phyloP scores from a whole-genome alignment of 2,113 vertebrate species.

The Pterophyllum scalare region DNA sequence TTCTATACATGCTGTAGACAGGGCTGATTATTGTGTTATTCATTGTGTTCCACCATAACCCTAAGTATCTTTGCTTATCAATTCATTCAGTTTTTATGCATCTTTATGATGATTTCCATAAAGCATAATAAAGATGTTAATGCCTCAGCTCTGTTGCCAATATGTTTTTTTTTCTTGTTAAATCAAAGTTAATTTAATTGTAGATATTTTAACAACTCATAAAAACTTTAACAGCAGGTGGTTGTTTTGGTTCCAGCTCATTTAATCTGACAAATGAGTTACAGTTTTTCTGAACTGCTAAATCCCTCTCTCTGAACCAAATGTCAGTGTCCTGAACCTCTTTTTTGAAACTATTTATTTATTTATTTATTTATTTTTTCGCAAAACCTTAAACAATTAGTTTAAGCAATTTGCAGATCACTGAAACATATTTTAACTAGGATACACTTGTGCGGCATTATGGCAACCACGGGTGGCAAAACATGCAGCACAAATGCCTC shows the following conservation, averaged over 20 bases:
- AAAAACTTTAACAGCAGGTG: background rate
- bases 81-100: background rate
- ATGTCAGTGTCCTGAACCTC: background rate
- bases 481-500: background rate
- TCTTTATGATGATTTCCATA: background rate
- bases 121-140: background rate
- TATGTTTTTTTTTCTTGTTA: background rate
- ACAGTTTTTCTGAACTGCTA: background rate
- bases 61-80: background rate
- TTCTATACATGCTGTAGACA: background rate
- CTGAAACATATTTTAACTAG: background rate
- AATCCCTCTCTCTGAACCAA: background rate
- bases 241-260: background rate
- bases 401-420: background rate
- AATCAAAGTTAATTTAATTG: background rate
- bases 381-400: background rate
- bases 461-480: background rate
- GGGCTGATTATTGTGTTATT: background rate
- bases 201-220: background rate
- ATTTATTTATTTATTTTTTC: background rate
- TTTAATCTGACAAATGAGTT: slow-evolving; percentile 17
- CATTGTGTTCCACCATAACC: background rate
- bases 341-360: background rate
- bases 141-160: background rate
- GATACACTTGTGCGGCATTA: background rate